Base-by-base conservation (phyloP, 2,113 vertebrate genomes). In the Colistium nudipinnis region DNA sequence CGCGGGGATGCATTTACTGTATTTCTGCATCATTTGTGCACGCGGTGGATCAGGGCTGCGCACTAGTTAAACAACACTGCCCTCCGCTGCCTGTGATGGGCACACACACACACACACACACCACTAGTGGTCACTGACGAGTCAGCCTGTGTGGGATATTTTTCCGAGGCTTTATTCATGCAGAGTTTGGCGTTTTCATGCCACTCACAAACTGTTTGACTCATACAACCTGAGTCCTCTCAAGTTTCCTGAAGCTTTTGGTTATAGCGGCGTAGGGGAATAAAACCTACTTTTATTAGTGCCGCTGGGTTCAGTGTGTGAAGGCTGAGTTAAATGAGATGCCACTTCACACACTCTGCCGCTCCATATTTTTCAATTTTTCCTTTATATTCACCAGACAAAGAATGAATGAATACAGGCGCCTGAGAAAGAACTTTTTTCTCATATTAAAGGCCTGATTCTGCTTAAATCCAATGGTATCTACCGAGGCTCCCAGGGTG, bases 81-180 rank as follows among this genome's bases (percentile, higher is more conserved):
- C 89, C 65, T 62, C 89, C 47, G 35, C 81, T 87, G 87, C 19
- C 69, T 35, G 39, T 24, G n/a, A 43, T 1, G 13, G n/a, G 59
- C 24, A 72, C 31, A 4, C 44, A 30, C 74, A 70, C 38, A 11
- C 16, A 55, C 24, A 72, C 31, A 4, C n/a, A 33, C 0, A 11
- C n/a, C 19, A 20, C 43, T 45, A 31, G 4, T 14, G 41, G 51
- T 30, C 59, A 22, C 30, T 64, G 11, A 41, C 36, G 65, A 51
- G 44, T 48, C n/a, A 38, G 12, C 27, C 31, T 25, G 1, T 35
- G 12, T 36, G 41, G 39, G 33, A 17, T 10, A 36, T 65, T 17
- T 8, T 70, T 31, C 49, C 31, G 7, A 38, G 41, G 51, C 35
- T 74, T 77, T 62, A 35, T 45, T 56, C 17, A 70, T 68, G 47